These are phyloP conservation scores for Stichopus chloronotus DNA, from an alignment of 35 echinoderm and acorn worm species.

Conservation along the genomic window DNA sequence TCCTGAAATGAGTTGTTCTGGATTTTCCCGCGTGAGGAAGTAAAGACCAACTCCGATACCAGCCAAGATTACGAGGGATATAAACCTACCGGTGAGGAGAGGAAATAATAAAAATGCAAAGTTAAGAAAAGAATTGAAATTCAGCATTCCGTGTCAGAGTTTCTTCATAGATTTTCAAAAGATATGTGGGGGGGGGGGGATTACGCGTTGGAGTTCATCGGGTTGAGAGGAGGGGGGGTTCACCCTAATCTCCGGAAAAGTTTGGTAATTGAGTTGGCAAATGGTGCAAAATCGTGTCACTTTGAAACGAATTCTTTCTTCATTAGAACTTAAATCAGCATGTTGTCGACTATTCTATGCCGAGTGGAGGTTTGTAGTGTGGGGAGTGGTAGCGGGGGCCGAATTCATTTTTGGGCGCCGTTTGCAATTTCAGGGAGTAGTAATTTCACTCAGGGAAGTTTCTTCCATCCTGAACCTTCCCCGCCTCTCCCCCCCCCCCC, in stretches of 20 bases:
- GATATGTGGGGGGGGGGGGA: background rate
- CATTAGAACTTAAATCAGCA: too few species aligned
- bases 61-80: slow-evolving; percentile 54
- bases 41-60: slow-evolving; percentile 67
- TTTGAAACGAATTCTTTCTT: too few species aligned
- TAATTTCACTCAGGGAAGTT: too few species aligned
- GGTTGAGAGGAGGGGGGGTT: background rate
- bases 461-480: too few species aligned
- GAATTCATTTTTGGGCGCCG: too few species aligned
- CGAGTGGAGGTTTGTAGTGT: too few species aligned
- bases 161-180: too few species aligned
- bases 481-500: too few species aligned
- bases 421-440: too few species aligned
- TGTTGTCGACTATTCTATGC: too few species aligned
- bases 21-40: slow-evolving; percentile 57
- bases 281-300: background rate
- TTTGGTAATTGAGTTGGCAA: background rate
- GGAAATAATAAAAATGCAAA: background rate
- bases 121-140: background rate
- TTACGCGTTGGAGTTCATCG: background rate
- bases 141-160: too few species aligned
- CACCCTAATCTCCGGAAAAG: background rate
- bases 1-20: slow-evolving; percentile 69
- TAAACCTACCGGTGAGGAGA: slow-evolving; percentile 42
- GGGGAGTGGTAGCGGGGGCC: too few species aligned